Evolutionary conservation across 1,140 invertebrate species (phyloP), one percentile per base, ranked within the genome.

Genomic region (Euwallacea fornicatus): DNA sequence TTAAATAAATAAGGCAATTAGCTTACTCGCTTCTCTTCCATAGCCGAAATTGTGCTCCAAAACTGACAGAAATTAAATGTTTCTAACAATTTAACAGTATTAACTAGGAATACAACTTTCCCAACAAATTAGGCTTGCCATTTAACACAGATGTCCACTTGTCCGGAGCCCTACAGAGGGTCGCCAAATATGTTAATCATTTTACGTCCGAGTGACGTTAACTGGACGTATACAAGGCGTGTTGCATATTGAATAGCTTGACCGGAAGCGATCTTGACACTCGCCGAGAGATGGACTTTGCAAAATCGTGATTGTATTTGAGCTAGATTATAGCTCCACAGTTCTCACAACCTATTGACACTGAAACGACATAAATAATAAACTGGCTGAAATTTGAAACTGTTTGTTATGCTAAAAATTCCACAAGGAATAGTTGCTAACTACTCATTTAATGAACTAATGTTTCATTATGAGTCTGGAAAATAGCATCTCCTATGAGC

Each of bases 131-230:
- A 68, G 71, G 47, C 64, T 72, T 72, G 71, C 64, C 71, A 72
- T 68, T 72, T 72, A 72, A 72, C 71, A 68, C 64, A 68, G 71
- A 66, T 66, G 71, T 71, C 69, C 69, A 72, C 65, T 67, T 72
- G 65, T 72, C 65, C 41, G 50, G 65, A 41, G 46, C 16, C 42
- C 46, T 58, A 59, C 59, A 43, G 71, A 72, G 71, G 71, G 71
- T 72, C 65, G 64, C 64, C 62, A 62, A 72, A 72, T 72, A 72
- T 72, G 71, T 72, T 72, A 72, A 72, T 72, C 71, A 72, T 72
- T 72, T 72, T 72, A 72, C 71, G 71, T 67, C 71, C 7, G 56
- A 65, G 53, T 72, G 71, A 72, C 71, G 65, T 68, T 72, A 72
- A 72, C 71, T 67, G 71, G 71, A 72, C 65, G 71, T 72, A 68